A percentile compares a stretch with the other conserved stretches of the same genome.
Conservation (phyloP, 2,888 invertebrate species). For the Trisateles emortualis region DNA sequence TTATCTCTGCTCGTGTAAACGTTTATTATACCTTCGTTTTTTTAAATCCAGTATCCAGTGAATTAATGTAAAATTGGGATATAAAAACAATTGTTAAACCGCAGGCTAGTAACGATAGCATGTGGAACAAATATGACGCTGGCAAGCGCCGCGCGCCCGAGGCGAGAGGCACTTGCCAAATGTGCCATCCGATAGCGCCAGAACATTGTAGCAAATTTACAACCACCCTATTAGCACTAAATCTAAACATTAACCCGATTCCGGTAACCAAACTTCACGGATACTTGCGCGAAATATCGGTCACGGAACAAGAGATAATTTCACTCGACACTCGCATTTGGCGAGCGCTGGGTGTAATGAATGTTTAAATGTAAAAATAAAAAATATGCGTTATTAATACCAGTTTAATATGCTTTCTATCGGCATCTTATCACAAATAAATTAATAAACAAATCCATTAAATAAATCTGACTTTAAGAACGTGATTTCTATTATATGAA, state of each 20-base stretch:
- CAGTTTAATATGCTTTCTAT: neutral
- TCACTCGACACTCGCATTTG: constrained; percentile 61
- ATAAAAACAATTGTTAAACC: constrained; percentile 78
- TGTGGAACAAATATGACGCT: constrained; percentile 75
- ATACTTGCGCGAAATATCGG: constrained; percentile 74
- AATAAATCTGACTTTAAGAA: too few relatives aligned
- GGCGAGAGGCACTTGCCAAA: constrained; percentile 79
- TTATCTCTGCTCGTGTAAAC: constrained; percentile 45
- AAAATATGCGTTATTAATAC: too few relatives aligned
- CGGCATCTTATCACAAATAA: neutral
- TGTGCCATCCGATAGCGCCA: constrained; percentile 84
- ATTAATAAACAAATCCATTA: too few relatives aligned
- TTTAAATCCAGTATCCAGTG: constrained; percentile 33
- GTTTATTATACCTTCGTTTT: constrained; percentile 25
- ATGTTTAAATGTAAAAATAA: constrained; percentile 41
- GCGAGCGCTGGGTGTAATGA: constrained; percentile 45
- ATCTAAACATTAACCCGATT: constrained; percentile 87
- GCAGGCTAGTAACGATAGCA: constrained; percentile 65
- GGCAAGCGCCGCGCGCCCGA: constrained; percentile 68
- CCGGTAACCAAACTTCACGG: constrained; percentile 80
- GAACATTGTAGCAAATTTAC: constrained; percentile 84
- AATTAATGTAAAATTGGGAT: constrained; percentile 45
- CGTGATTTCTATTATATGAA: too few relatives aligned
- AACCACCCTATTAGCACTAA: constrained; percentile 86
- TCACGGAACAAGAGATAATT: constrained; percentile 67